Conservation (phyloP, 2,113 vertebrate genomes). For the Mustela nigripes region DNA sequence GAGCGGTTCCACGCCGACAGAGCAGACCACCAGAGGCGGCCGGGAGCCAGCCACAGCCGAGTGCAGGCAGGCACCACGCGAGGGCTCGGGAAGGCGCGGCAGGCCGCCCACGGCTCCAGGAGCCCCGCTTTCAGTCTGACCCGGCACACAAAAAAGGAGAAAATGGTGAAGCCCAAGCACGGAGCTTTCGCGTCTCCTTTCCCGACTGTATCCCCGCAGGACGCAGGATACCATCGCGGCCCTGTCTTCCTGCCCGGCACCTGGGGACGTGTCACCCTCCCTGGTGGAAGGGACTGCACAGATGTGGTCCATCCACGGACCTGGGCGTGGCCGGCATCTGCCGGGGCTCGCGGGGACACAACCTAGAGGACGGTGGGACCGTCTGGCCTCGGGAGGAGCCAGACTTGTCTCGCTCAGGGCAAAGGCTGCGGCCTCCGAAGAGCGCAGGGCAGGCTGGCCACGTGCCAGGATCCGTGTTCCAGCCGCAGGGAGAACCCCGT, state of each 20-base stretch:
- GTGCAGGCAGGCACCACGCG: too few species aligned
- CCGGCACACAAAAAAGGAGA: background rate
- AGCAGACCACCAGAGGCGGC: too few species aligned
- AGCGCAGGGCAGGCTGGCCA: background rate
- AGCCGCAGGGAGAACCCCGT: background rate
- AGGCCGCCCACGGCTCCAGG: too few species aligned
- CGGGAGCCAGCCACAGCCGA: too few species aligned
- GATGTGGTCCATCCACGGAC: background rate
- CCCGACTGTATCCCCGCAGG: background rate
- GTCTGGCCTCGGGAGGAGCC: background rate
- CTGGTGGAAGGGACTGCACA: background rate
- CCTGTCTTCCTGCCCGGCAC: background rate
- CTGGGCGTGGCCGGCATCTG: background rate
- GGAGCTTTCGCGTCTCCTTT: background rate
- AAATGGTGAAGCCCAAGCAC: background rate
- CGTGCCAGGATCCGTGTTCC: background rate
- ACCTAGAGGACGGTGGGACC: background rate
- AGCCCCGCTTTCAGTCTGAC: background rate
- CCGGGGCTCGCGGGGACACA: background rate
- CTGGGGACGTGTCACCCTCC: background rate
- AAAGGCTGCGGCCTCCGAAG: background rate
- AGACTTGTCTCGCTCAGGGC: rapidly evolving
- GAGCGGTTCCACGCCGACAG: too few species aligned
- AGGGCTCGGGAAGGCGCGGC: too few species aligned
- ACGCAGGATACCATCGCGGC: rapidly evolving